Base-by-base conservation (phyloP, 2,888 invertebrate genomes). In the Parapristionchus giblindavisi region DNA sequence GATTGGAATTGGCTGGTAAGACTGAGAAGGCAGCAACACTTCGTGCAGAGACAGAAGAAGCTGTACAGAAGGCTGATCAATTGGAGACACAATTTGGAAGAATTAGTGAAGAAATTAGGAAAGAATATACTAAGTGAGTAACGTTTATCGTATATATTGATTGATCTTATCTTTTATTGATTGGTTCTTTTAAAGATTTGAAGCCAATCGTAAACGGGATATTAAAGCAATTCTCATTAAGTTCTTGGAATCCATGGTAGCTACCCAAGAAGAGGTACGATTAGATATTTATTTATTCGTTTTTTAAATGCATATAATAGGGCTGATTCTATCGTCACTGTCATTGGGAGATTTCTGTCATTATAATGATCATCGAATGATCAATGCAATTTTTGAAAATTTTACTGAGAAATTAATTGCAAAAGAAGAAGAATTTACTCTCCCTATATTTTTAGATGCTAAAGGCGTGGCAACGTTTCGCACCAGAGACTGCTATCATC, bases 51-150 rank as follows among this genome's bases (percentile, higher is more conserved):
- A 83, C 82, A 27, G 83, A 83, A 5, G 83, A 83, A 51, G 80
- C 83, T 5, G 77, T 78, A 6, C 91, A 93, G 0, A 96, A 96
- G 90, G 96, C 97, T n/a, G 96, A 96, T 86, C 92, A 96, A 79
- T 94, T 95, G 0, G 95, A 98, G 89, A 94, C 95, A 85, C 96
- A 96, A 88, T 99, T 99, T 89, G 94, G 96, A 89, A 93, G 93
- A 87, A 96, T 98, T 87, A 96, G 96, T 0, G 92, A 93, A 83
- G 60, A 58, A 32, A 72, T 72, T 36, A 58, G 48, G 60, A 60
- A 38, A 48, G 72, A 72, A 34, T 51, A 51, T 94, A 94, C 43
- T 24, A 72, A 51, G 72, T 72, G 29, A 60, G 72, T n/a, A n/a
- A 56, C 24, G 56, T 27, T 56, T 77, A 21, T 32, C 52, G n/a